phyloP scores from a whole-genome alignment of 2,113 vertebrate species.

The Callorhinus ursinus region DNA sequence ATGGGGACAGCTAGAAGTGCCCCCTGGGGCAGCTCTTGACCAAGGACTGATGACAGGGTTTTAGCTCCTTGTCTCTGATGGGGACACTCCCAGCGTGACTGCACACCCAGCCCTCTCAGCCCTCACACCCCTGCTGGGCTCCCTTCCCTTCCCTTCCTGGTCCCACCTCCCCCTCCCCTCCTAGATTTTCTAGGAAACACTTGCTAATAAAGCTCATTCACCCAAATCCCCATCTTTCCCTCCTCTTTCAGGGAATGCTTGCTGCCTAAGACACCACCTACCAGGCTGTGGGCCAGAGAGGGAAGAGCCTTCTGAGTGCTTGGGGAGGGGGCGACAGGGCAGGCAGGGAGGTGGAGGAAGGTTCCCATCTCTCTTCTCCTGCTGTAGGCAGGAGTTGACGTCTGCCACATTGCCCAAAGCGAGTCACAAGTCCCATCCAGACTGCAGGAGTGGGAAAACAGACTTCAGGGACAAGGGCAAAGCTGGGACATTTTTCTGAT shows the following conservation, averaged over 20 bases:
- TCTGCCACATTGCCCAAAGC: background rate
- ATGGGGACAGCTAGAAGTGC: background rate
- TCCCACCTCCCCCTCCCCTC: background rate
- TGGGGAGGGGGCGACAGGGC: background rate
- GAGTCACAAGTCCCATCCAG: background rate
- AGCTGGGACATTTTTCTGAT: background rate
- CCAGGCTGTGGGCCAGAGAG: background rate
- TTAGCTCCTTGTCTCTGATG: background rate
- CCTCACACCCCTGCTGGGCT: too few relatives aligned
- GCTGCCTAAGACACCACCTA: background rate
- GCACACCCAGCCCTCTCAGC: background rate
- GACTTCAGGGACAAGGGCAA: background rate
- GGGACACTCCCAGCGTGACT: background rate
- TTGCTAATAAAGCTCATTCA: background rate
- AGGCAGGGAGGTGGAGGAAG: background rate
- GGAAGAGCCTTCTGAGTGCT: background rate
- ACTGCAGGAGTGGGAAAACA: background rate
- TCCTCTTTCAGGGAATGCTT: background rate
- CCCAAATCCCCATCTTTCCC: background rate
- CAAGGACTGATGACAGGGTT: background rate
- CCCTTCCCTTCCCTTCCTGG: background rate
- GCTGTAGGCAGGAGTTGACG: background rate
- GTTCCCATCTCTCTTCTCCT: background rate
- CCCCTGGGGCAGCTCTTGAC: background rate
- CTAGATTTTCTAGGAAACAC: background rate